Percentiles rank a stretch among this genome's conserved stretches.
These are phyloP conservation scores for Rhizomys pruinosus DNA, from an alignment of 2,113 vertebrate species.

Conservation along the genomic window DNA sequence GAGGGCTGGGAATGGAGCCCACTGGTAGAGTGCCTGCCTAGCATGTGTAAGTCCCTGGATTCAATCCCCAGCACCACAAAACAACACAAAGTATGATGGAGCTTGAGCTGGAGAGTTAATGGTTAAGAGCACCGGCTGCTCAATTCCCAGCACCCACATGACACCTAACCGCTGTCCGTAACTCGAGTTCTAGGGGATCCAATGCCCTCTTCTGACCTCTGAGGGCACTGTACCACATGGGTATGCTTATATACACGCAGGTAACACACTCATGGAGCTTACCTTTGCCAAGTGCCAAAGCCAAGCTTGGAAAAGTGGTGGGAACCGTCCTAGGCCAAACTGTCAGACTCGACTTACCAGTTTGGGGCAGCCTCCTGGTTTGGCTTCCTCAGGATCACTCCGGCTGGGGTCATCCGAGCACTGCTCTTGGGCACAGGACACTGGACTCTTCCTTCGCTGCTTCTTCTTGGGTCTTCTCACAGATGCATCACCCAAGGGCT, in stretches of 20 bases:
- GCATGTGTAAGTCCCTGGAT: background rate
- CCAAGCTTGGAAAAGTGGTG: background rate
- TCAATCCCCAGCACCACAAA: background rate
- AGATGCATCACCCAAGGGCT: background rate
- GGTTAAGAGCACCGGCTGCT: too few relatives aligned
- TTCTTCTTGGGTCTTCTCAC: background rate
- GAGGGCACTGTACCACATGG: too few relatives aligned
- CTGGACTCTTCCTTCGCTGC: background rate
- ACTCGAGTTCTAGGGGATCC: too few relatives aligned
- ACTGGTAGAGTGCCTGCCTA: background rate
- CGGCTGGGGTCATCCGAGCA: background rate
- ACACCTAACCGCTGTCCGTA: too few relatives aligned
- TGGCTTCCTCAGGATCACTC: background rate
- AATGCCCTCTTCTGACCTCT: too few relatives aligned
- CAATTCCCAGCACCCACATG: too few relatives aligned
- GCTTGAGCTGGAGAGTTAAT: too few relatives aligned
- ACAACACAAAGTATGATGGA: background rate
- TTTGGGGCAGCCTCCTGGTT: background rate
- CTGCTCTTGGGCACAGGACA: background rate
- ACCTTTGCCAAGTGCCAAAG: background rate
- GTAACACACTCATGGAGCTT: background rate
- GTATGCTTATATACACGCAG: too few relatives aligned
- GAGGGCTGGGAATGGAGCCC: background rate
- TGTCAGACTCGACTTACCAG: slow-evolving; percentile 54
- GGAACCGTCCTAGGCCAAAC: background rate